Evolutionary conservation across 2,888 invertebrate species (phyloP).

Genomic region (Netelia fuscicornis): DNA sequence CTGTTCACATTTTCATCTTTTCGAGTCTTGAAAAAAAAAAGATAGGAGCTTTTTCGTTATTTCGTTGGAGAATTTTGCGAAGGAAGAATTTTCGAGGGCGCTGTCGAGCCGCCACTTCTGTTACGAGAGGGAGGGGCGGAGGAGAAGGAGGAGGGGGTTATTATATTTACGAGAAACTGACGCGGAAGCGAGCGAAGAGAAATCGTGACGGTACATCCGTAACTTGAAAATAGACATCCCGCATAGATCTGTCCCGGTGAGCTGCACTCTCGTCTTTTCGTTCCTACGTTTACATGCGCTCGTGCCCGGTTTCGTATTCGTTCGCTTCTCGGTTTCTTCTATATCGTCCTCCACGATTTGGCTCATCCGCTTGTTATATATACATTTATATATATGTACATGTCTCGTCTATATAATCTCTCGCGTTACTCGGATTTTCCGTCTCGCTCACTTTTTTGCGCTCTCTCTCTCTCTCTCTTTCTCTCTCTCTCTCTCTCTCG

Average conservation of each 20-base stretch:
- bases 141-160: not conserved
- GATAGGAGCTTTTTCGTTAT: not conserved
- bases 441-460: slow-evolving; percentile 17
- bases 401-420: slow-evolving; percentile 41
- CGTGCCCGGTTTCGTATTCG: slow-evolving; percentile 30
- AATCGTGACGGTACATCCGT: slow-evolving; percentile 74
- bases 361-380: slow-evolving; percentile 56
- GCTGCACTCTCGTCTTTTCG: slow-evolving; percentile 29
- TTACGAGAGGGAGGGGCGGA: not conserved
- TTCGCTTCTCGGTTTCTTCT: slow-evolving; percentile 30
- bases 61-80: not conserved
- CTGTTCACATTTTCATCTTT: not conserved
- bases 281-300: not conserved
- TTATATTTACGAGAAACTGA: slow-evolving; percentile 40
- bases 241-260: slow-evolving; percentile 52
- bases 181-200: slow-evolving; percentile 54
- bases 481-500: slow-evolving; percentile 32
- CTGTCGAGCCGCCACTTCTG: not conserved
- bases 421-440: slow-evolving; percentile 56
- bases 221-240: slow-evolving; percentile 77
- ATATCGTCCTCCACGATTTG: slow-evolving; percentile 49
- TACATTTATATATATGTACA: slow-evolving; percentile 36
- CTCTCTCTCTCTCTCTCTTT: not conserved
- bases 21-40: not conserved
- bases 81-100: not conserved